Evolutionary conservation across 2,113 vertebrate genomes (phyloP), one percentile per base, ranked within the genome.

Genomic region (Nettapus auritus): DNA sequence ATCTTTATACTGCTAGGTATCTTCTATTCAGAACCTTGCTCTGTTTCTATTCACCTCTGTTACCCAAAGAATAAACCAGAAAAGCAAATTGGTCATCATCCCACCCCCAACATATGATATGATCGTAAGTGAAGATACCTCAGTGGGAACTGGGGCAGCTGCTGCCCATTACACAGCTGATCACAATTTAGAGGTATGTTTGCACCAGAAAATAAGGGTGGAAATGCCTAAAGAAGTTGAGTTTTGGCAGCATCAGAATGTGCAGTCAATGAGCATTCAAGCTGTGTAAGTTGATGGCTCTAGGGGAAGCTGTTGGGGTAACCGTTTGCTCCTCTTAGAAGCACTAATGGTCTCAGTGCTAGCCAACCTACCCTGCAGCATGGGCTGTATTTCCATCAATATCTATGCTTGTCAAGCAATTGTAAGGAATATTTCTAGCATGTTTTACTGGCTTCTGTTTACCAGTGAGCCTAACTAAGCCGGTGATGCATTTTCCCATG

Each of bases 61-160:
- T 7, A 16, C 8, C 16, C 13, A 50, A 28, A 36, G 40, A 85
- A 89, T 2, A 2, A 87, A 34, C 1, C 21, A 85, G 26, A 52
- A 63, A 79, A 31, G 6, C 0, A 3, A 36, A 6, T 34, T 8
- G 57, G 7, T 38, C 4, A 1, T 5, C 46, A 0, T 4, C 44
- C 20, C 46, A 9, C 62, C 23, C 0, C 1, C 0, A 25, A 16
- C 57, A 82, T 28, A 50, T 44, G 84, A 82, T 28, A 50, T 44
- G 84, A 34, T 33, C 21, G 3, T 62, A 40, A 62, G 15, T 33
- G 44, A 62, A 22, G 8, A 23, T 3, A 36, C 7, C 71, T 50
- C 57, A 3, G 0, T 4, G 38, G 80, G 64, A 56, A 31, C 18
- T 7, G 52, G 21, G 36, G 34, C 76, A 94, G 76, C 60, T 92